Base-by-base conservation (phyloP, 2,797 vertebrate genomes). In the Sphaeramia orbicularis region DNA sequence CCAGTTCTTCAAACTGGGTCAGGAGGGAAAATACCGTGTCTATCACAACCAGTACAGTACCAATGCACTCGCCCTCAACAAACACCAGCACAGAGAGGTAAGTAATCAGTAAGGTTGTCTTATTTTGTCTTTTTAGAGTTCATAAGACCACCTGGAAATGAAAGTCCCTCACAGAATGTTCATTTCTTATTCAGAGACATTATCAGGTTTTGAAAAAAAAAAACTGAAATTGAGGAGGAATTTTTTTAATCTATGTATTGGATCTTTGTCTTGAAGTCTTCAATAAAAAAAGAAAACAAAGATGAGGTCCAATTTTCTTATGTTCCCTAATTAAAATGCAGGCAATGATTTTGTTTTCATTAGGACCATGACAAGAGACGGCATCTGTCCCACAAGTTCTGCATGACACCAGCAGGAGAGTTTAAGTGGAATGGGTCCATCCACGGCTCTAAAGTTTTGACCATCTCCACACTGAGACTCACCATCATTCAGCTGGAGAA, bases 371-470 rank as follows among this genome's bases (percentile, higher is more conserved):
- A 99, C 91, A 99, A 99, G 90, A 96, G 97, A 54, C 86, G 98
- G 8, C 98, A 99, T 76, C 96, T 99, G 58, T 95, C 98, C 0
- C 98, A 99, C 83, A 99, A 99, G 71, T 98, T 99, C 92, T 99
- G 97, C 80, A 94, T 99, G 93, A 99, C 96, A 18, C 95, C 97
- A 56, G 96, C 96, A 14, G 98, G 97, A 54, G 98, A 99, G 51
- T 99, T 99, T 91, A 99, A 98, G 85, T 99, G 98, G 98, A 99
- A 98, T 0, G 98, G 98, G 4, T 97, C 98, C 40, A 96, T 99
- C 57, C 95, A 98, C 1, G 97, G 98, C 48, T 98, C 97, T 36
- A 99, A 96, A 85, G 92, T 96, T 68, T 93, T 99, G 21, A 99
- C 96, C 52, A 93, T 98, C 89, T 99, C 97, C 71, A 99, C 98